Evolutionary conservation across 2,797 vertebrate species (phyloP).

Genomic region (Otolemur crassicaudatus): DNA sequence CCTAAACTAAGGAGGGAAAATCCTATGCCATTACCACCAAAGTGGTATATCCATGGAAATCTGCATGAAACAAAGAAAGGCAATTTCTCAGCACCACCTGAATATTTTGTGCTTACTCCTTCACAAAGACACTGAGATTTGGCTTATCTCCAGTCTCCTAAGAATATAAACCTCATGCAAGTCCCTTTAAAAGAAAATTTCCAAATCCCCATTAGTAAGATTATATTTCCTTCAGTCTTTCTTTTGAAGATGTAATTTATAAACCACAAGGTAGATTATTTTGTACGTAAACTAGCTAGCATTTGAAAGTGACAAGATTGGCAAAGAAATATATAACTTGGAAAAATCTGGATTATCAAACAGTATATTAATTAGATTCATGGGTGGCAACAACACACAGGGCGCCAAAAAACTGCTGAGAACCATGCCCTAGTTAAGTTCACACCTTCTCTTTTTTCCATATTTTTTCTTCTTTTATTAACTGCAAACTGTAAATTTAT

Average conservation of each 20-base stretch:
- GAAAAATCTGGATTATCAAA: background rate
- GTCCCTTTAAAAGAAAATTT: conserved; percentile 52
- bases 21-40: background rate
- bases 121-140: background rate
- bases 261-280: background rate
- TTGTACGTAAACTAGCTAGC: conserved; percentile 20
- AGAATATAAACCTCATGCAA: background rate
- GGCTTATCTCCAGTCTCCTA: background rate
- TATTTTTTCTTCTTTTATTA: conserved; percentile 10
- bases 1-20: background rate
- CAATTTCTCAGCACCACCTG: background rate
- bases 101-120: background rate
- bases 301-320: conserved; percentile 1
- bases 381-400: background rate
- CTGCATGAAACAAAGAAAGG: background rate
- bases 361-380: background rate
- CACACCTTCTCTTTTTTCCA: background rate
- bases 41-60: background rate
- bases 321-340: background rate
- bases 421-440: background rate
- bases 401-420: background rate
- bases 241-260: conserved; percentile 1
- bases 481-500: background rate
- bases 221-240: background rate
- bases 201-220: background rate